These are phyloP conservation scores for Zaprionus kolodkinae DNA, from an alignment of 1,140 invertebrate genomes.

Conservation along the genomic window DNA sequence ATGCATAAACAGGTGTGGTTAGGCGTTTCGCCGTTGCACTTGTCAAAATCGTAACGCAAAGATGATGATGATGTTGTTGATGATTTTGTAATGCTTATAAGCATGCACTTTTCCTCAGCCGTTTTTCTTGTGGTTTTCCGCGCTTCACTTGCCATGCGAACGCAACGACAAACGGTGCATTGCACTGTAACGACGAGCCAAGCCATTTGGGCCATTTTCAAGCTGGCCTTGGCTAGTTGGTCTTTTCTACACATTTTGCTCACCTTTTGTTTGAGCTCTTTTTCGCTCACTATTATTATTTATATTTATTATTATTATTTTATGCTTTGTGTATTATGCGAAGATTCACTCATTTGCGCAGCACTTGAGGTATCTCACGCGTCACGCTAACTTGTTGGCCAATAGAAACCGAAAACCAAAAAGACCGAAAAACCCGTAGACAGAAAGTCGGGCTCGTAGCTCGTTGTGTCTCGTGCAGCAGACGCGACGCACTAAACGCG, in stretches of 20 bases:
- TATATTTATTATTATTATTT: conserved; percentile 5
- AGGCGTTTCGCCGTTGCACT: background rate
- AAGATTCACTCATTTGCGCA: conserved; percentile 27
- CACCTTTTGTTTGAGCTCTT: conserved; percentile 34
- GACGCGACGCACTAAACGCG: conserved; percentile 77
- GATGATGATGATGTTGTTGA: too few relatives aligned
- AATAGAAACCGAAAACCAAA: conserved; percentile 17
- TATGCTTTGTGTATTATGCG: background rate
- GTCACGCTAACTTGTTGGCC: conserved; percentile 57
- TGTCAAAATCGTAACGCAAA: conserved; percentile 13
- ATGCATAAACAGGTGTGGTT: conserved; percentile 10
- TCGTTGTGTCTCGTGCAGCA: conserved; percentile 66
- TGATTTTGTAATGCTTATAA: conserved; percentile 1
- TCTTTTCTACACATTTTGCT: conserved; percentile 18
- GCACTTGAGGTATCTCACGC: conserved; percentile 31
- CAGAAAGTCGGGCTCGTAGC: conserved; percentile 39
- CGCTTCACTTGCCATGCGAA: conserved; percentile 38
- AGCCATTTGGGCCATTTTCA: conserved; percentile 28
- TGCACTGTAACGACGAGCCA: conserved; percentile 47
- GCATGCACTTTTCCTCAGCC: background rate
- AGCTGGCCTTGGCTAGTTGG: conserved; percentile 16
- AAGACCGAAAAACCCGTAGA: conserved; percentile 13
- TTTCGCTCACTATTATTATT: too few relatives aligned
- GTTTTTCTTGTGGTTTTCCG: background rate
- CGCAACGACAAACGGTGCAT: conserved; percentile 17